These are phyloP conservation scores for Holothuria scabra DNA, from an alignment of 53 echinoderm and acorn worm genomes.

Conservation along the genomic window DNA sequence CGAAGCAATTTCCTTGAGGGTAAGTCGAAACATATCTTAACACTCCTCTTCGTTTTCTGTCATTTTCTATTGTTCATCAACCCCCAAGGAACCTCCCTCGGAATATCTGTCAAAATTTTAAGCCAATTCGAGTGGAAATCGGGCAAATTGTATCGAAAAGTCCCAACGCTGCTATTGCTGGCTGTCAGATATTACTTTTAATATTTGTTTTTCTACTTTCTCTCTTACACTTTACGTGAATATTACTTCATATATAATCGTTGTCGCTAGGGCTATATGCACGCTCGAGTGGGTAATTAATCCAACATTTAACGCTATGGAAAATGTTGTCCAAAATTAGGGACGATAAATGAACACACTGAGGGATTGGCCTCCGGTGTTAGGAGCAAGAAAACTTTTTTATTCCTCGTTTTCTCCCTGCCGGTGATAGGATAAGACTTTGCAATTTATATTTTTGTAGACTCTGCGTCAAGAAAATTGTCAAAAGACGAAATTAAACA, in stretches of 20 bases:
- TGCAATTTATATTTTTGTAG: too few relatives aligned
- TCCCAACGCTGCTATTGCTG: slow-evolving; percentile 42
- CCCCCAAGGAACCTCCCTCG: slow-evolving; percentile 22
- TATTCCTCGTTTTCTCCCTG: too few relatives aligned
- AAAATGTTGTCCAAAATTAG: slow-evolving; percentile 7
- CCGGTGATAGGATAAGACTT: too few relatives aligned
- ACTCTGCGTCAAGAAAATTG: neutral
- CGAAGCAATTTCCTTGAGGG: slow-evolving; percentile 24
- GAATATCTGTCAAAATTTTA: slow-evolving; percentile 38
- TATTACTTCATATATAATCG: slow-evolving; percentile 26
- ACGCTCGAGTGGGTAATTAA: slow-evolving; percentile 39
- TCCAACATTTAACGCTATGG: slow-evolving; percentile 39
- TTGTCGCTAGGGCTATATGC: neutral
- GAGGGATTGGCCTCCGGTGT: too few relatives aligned
- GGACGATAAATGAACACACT: too few relatives aligned
- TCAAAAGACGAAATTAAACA: slow-evolving; percentile 30
- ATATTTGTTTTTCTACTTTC: slow-evolving; percentile 23
- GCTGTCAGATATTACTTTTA: slow-evolving; percentile 38
- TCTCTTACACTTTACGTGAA: slow-evolving; percentile 4
- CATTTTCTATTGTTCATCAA: slow-evolving; percentile 15
- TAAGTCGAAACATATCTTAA: slow-evolving; percentile 2
- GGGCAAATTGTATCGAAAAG: slow-evolving; percentile 41
- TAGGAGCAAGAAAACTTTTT: too few relatives aligned
- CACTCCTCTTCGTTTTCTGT: slow-evolving; percentile 7
- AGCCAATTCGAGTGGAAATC: slow-evolving; percentile 25